Conservation (phyloP, 2,113 vertebrate species). For the Solea solea region DNA sequence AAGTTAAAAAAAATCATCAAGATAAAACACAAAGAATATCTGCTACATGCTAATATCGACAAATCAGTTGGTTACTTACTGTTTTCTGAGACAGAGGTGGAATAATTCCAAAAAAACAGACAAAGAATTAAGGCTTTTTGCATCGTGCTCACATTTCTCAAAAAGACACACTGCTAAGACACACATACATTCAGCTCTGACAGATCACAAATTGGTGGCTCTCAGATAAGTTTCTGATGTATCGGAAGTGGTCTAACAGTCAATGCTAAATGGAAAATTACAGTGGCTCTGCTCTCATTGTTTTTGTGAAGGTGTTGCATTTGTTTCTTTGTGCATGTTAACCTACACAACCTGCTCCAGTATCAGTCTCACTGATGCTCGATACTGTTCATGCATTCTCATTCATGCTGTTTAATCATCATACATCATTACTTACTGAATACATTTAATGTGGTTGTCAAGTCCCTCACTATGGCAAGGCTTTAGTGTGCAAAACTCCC, state of each 20-base stretch:
- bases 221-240: neutral
- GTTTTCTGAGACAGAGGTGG: neutral
- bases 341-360: neutral
- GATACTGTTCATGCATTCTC: neutral
- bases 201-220: no score
- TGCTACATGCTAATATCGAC: neutral
- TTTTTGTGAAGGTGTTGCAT: conserved; percentile 6
- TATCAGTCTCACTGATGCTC: neutral
- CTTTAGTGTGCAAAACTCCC: no score
- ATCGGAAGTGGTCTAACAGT: conserved; percentile 45
- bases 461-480: no score
- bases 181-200: no score
- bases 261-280: conserved; percentile 15
- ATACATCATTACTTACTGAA: no score
- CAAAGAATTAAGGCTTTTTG: conserved; percentile 20
- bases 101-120: conserved; percentile 24
- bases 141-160: neutral
- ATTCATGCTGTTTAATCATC: neutral
- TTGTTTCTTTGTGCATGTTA: conserved; percentile 6
- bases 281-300: neutral
- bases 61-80: conserved; percentile 35
- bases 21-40: neutral
- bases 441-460: no score
- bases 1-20: neutral
- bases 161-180: neutral